Evolutionary conservation across 1,140 invertebrate genomes (phyloP).

Genomic region (Apis dorsata): DNA sequence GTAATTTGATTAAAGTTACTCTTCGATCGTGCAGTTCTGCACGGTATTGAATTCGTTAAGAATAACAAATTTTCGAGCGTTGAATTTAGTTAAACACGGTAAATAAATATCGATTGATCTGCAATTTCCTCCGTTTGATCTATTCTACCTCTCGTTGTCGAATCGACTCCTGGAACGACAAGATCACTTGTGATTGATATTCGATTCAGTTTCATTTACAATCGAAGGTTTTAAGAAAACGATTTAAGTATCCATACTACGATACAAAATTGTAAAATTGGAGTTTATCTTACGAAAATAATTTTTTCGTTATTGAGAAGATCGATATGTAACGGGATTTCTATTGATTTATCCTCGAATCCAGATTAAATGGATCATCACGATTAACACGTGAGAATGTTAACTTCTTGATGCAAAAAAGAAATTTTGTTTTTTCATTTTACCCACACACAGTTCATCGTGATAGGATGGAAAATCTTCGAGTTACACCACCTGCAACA

Average conservation of each 20-base stretch:
- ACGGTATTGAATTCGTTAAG: background rate
- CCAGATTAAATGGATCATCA: too few species aligned
- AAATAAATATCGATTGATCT: background rate
- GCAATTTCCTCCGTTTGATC: background rate
- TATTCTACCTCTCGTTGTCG: too few species aligned
- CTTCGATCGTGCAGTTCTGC: background rate
- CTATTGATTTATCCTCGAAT: too few species aligned
- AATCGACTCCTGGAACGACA: conserved; percentile 6
- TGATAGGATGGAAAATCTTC: too few species aligned
- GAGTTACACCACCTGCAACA: too few species aligned
- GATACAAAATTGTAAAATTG: background rate
- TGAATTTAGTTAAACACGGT: background rate
- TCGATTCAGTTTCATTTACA: conserved; percentile 7
- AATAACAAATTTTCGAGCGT: background rate
- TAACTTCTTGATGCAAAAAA: too few species aligned
- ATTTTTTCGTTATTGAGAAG: background rate
- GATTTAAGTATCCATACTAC: background rate
- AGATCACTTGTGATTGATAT: conserved; percentile 15
- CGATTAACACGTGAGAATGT: too few species aligned
- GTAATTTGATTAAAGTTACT: background rate
- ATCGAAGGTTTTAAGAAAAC: background rate
- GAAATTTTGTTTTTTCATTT: too few species aligned
- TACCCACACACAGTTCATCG: too few species aligned
- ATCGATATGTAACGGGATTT: background rate
- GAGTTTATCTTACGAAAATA: background rate